phyloP scores from a whole-genome alignment of 2,113 vertebrate species.

The Corynorhinus townsendii region DNA sequence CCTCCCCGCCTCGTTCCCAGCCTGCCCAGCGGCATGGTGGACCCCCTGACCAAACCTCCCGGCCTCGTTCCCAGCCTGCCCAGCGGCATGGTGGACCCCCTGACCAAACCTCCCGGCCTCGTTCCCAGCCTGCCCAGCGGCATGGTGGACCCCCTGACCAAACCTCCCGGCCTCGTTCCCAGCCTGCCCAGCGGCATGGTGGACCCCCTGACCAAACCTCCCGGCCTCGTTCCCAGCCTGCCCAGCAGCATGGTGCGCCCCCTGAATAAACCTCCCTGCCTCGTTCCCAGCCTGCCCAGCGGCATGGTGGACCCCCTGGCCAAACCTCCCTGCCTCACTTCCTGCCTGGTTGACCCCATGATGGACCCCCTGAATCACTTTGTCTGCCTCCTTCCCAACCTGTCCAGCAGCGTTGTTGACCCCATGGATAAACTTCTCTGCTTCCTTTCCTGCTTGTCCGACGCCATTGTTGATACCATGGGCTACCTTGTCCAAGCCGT shows the following conservation, averaged over 20 bases:
- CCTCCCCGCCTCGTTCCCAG: background rate
- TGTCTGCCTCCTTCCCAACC: slow-evolving; percentile 69
- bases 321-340: slow-evolving; percentile 29
- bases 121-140: slow-evolving; percentile 13
- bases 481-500: slow-evolving; percentile 63
- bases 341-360: slow-evolving; percentile 35
- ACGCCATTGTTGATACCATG: slow-evolving; percentile 45
- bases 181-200: background rate
- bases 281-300: background rate
- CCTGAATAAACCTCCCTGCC: background rate
- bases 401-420: slow-evolving; percentile 65
- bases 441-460: slow-evolving; percentile 62
- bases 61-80: background rate
- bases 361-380: slow-evolving; percentile 48
- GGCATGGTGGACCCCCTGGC: slow-evolving; percentile 10
- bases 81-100: background rate
- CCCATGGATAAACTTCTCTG: slow-evolving; percentile 63
- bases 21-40: background rate
- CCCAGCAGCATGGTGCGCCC: background rate
- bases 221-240: background rate
- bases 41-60: background rate
- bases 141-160: slow-evolving; percentile 32
- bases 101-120: slow-evolving; percentile 30
- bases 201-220: background rate
- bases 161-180: background rate